These are phyloP conservation scores for Chaenocephalus aceratus DNA, from an alignment of 2,113 vertebrate genomes.

Conservation along the genomic window DNA sequence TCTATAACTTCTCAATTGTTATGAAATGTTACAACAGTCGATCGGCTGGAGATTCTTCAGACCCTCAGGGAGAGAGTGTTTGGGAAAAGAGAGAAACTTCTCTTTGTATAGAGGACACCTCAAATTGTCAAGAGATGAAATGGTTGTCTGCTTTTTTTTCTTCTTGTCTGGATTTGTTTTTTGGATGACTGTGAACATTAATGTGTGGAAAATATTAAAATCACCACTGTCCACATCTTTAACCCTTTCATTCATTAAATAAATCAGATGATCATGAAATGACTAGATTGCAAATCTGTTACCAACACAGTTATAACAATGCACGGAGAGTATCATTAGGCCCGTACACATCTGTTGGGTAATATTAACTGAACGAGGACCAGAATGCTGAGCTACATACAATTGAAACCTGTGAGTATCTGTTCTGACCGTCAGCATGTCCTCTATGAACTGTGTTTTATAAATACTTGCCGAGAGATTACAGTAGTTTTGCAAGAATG, in stretches of 20 bases:
- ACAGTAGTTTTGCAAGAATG: conserved; percentile 11
- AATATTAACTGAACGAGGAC: conserved; percentile 44
- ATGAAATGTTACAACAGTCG: conserved; percentile 47
- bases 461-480: background rate
- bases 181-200: conserved; percentile 69
- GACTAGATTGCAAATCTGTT: conserved; percentile 64
- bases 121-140: conserved; percentile 71
- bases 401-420: conserved; percentile 58
- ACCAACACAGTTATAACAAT: conserved; percentile 18
- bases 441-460: conserved; percentile 17
- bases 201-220: conserved; percentile 61
- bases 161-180: conserved; percentile 55
- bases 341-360: conserved; percentile 30
- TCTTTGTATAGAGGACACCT: conserved; percentile 54
- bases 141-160: conserved; percentile 60
- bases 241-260: conserved; percentile 82
- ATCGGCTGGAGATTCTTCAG: conserved; percentile 46
- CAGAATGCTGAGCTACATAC: conserved; percentile 22
- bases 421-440: conserved; percentile 37
- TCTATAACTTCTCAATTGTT: conserved; percentile 47
- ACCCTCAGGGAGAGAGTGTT: conserved; percentile 67
- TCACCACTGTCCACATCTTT: conserved; percentile 65
- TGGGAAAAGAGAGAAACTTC: conserved; percentile 84
- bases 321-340: conserved; percentile 14
- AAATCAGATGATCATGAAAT: conserved; percentile 78